Base-by-base conservation (phyloP, 2,888 invertebrate species). In the Pelosia muscerda region DNA sequence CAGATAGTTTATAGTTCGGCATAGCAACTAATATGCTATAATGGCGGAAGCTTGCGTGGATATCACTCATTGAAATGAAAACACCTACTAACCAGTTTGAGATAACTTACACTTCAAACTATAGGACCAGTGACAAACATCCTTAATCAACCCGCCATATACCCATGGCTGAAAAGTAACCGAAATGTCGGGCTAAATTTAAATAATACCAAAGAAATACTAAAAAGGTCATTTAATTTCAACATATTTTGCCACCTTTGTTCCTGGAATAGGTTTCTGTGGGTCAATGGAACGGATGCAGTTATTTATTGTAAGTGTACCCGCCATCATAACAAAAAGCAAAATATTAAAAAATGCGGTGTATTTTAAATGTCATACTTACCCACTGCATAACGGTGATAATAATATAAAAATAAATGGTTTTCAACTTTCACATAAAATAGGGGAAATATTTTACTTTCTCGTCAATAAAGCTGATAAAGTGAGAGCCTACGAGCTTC, bases 381-480 rank as follows among this genome's bases (percentile, higher is more conserved):
- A 49, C 49, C 49, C 49, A 49, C 49, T 49, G 49, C 49, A 49
- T n/a, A 19, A n/a, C 49, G 9, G 49, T 49, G 49, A 49, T 66
- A 66, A 65, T 56, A 56, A 23, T 4, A 57, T 67, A 68, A 74
- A 71, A 73, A 70, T 49, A 55, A 64, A 65, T 60, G 55, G 28
- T 42, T 64, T 66, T 66, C 31, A 66, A 69, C 66, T 69, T 71
- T 28, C 60, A 69, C 31, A 64, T 34, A 63, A 69, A 71, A 68
- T 59, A 54, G 57, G 72, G 75, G 72, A 75, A 73, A 65, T 69
- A 66, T 81, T 82, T 81, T 73, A 81, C 78, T 80, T 76, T 64
- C 65, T 53, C 72, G 69, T 71, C 77, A 84, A 82, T 83, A 82
- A 83, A 82, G 70, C 73, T 81, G 84, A 88, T 87, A 85, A 83